phyloP scores from a whole-genome alignment of 35 echinoderm and acorn worm species.

The Ophioderma brevispina region DNA sequence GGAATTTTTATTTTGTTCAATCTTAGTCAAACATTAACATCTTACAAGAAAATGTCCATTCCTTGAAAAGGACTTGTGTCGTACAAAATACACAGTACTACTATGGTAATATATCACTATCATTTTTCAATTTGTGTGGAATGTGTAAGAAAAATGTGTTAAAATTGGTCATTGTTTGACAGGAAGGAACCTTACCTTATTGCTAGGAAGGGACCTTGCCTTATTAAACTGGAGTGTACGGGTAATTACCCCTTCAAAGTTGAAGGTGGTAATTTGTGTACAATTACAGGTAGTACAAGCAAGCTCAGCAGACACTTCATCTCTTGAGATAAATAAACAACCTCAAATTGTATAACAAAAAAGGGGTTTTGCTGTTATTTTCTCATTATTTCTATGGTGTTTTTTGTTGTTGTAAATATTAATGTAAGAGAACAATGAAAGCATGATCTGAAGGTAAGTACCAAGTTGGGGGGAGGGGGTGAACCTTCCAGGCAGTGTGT shows the following conservation, averaged over 20 bases:
- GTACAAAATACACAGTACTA: slow-evolving; percentile 7
- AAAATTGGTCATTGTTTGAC: not conserved
- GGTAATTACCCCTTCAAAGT: not conserved
- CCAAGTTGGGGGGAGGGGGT: too few species aligned
- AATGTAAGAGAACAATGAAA: too few species aligned
- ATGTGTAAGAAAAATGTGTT: not conserved
- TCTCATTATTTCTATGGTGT: not conserved
- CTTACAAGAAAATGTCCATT: not conserved
- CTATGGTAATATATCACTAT: not conserved
- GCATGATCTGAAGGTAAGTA: too few species aligned
- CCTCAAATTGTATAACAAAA: not conserved
- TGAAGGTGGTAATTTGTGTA: slow-evolving; percentile 1
- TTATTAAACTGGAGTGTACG: slow-evolving; percentile 8
- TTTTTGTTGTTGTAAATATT: too few species aligned
- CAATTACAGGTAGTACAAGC: not conserved
- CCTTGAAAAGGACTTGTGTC: not conserved
- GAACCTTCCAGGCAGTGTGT: too few species aligned
- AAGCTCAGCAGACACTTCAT: not conserved
- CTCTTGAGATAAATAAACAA: not conserved
- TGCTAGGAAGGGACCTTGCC: not conserved
- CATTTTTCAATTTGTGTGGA: not conserved
- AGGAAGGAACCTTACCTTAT: not conserved
- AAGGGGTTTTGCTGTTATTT: not conserved
- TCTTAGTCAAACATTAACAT: not conserved
- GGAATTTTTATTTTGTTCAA: not conserved